Evolutionary conservation across 2,888 invertebrate species (phyloP), one percentile per base, ranked within the genome.

Genomic region (Heteropelma amictum): DNA sequence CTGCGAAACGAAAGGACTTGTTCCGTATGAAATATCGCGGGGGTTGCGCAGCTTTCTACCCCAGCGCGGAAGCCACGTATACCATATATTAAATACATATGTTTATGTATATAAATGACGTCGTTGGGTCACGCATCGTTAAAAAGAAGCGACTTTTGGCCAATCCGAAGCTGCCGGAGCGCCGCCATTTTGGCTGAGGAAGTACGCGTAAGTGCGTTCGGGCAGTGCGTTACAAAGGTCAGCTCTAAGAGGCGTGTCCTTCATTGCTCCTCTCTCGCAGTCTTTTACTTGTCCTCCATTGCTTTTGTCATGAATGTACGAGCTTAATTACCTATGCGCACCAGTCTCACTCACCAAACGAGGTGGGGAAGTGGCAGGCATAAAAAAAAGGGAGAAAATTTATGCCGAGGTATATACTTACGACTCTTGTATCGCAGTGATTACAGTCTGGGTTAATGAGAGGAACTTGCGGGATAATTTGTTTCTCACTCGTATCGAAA

Each of bases 171-270:
- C 67, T 49, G 51, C 60, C 69, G 35, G 51, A 51, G 35, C n/a
- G 28, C 69, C 83, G 83, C 82, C 83, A 82, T 83, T 83, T 83
- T 82, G 78, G 51, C 33, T 67, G 49, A 68, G 69, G 54, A 77
- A 75, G 65, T 72, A 67, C 74, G 72, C 72, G 65, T 70, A 72
- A 76, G 63, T 71, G 67, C 58, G 51, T 77, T 58, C 40, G n/a
- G 54, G 60, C 47, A 64, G 42, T 58, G 70, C 70, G 56, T 77
- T 73, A 47, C 58, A 69, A 30, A 54, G 71, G 76, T 76, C 71
- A 76, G 69, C 51, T 53, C 30, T 7, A 58, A 69, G 72, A 76
- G 76, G 79, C 77, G 77, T 77, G 76, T 79, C 70, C 58, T 30
- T 26, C 33, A 51, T 14, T 40, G 33, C 26, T 54, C n/a, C 23